A percentile compares a stretch with the other conserved stretches of the same genome.
Conservation (phyloP, 2,888 invertebrate genomes). For the Sericinus montela region DNA sequence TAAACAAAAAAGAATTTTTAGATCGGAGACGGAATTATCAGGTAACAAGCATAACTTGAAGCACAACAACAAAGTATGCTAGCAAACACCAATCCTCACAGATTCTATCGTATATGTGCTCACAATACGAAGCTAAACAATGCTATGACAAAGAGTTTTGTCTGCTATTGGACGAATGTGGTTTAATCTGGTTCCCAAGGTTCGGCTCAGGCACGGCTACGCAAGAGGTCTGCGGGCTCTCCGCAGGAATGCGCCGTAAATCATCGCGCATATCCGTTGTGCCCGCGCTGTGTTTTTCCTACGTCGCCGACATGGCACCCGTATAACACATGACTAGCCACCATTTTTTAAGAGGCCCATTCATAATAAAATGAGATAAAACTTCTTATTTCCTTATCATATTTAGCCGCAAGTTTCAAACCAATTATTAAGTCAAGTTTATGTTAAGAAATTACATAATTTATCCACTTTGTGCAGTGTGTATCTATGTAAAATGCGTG, state of each 20-base stretch:
- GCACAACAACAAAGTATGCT: no score
- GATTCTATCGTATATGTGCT: slow-evolving; percentile 20
- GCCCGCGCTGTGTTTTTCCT: slow-evolving; percentile 22
- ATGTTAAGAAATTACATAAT: no score
- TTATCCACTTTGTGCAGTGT: no score
- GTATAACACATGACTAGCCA: background rate
- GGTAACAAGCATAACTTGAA: no score
- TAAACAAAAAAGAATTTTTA: no score
- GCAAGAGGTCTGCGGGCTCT: slow-evolving; percentile 38
- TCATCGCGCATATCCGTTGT: slow-evolving; percentile 44
- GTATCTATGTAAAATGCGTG: no score
- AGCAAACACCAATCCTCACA: background rate
- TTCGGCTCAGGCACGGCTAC: slow-evolving; percentile 38
- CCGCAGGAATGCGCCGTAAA: slow-evolving; percentile 68
- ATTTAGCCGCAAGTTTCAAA: no score
- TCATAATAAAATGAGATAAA: background rate
- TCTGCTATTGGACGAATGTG: slow-evolving; percentile 54
- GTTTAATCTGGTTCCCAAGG: slow-evolving; percentile 62
- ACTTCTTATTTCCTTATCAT: no score
- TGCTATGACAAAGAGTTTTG: slow-evolving; percentile 34
- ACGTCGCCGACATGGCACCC: slow-evolving; percentile 3
- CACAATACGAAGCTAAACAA: slow-evolving; percentile 24
- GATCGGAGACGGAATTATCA: no score
- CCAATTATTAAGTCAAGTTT: no score
- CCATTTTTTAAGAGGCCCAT: slow-evolving; percentile 5